phyloP scores from a whole-genome alignment of 2,113 vertebrate genomes.

The Oryzias javanicus region DNA sequence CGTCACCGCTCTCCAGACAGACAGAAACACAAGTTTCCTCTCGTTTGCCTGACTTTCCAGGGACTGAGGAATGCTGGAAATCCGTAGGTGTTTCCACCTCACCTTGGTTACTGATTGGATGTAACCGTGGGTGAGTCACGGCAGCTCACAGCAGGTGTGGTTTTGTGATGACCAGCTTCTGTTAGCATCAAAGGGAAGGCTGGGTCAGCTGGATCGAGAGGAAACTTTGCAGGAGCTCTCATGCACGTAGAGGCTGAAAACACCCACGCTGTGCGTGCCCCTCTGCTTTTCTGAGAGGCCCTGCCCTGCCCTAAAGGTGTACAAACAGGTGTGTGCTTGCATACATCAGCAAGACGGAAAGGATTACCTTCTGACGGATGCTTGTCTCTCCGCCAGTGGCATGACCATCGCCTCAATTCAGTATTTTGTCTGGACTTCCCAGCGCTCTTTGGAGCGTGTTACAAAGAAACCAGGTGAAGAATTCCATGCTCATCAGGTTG shows the following conservation, averaged over 20 bases:
- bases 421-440: conserved; percentile 22
- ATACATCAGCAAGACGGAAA: conserved; percentile 44
- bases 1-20: conserved; percentile 11
- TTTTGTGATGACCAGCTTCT: conserved; percentile 41
- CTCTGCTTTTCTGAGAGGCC: conserved; percentile 45
- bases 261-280: conserved; percentile 29
- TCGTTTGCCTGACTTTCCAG: conserved; percentile 30
- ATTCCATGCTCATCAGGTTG: conserved; percentile 55
- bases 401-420: conserved; percentile 20
- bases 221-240: background rate
- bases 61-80: conserved; percentile 38
- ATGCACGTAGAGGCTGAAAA: conserved; percentile 28
- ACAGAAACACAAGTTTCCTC: conserved; percentile 45
- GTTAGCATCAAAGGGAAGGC: conserved; percentile 29
- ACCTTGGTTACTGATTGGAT: conserved; percentile 44
- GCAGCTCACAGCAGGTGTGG: conserved; percentile 49
- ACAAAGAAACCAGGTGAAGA: conserved; percentile 41
- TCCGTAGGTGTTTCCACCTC: conserved; percentile 52
- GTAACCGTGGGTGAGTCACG: conserved; percentile 55
- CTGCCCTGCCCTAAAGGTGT: conserved; percentile 58
- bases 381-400: conserved; percentile 29
- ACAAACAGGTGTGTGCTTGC: conserved; percentile 58
- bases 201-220: conserved; percentile 32
- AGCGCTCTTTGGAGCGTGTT: conserved; percentile 2
- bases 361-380: conserved; percentile 47